A percentile compares a stretch with the other conserved stretches of the same genome.
These are phyloP conservation scores for Meteorus cinctellus DNA, from an alignment of 2,888 invertebrate genomes.

Conservation along the genomic window DNA sequence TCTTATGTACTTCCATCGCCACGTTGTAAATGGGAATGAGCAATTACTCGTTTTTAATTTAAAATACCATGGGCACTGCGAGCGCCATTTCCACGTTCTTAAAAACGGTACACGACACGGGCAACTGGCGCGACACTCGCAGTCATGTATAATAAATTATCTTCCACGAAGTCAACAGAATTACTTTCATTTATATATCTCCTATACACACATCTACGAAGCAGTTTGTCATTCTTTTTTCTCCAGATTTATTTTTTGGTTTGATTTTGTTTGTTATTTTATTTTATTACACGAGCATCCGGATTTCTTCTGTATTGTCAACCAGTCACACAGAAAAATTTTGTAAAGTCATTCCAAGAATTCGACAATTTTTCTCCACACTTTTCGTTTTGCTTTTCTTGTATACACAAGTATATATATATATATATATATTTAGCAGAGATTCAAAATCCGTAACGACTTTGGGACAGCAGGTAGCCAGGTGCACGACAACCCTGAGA, in stretches of 20 bases:
- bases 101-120: conserved; percentile 4
- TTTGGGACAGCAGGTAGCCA: conserved; percentile 62
- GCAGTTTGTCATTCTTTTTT: neutral
- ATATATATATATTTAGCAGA: neutral
- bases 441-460: conserved; percentile 25
- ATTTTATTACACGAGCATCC: conserved; percentile 9
- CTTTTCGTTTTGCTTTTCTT: conserved; percentile 18
- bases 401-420: conserved; percentile 20
- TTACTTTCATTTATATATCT: conserved; percentile 5
- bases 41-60: conserved; percentile 44
- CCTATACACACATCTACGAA: conserved; percentile 5
- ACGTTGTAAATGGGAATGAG: conserved; percentile 42
- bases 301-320: conserved; percentile 15
- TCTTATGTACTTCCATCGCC: neutral
- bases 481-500: conserved; percentile 57
- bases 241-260: neutral
- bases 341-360: conserved; percentile 26
- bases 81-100: neutral
- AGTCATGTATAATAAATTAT: conserved; percentile 20
- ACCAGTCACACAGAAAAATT: neutral
- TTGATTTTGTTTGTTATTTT: neutral
- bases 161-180: conserved; percentile 5
- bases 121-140: neutral
- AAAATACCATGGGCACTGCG: conserved; percentile 18
- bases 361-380: conserved; percentile 28